Evolutionary conservation across 2,113 vertebrate genomes (phyloP), one percentile per base, ranked within the genome.

Genomic region (Limnothrissa miodon): DNA sequence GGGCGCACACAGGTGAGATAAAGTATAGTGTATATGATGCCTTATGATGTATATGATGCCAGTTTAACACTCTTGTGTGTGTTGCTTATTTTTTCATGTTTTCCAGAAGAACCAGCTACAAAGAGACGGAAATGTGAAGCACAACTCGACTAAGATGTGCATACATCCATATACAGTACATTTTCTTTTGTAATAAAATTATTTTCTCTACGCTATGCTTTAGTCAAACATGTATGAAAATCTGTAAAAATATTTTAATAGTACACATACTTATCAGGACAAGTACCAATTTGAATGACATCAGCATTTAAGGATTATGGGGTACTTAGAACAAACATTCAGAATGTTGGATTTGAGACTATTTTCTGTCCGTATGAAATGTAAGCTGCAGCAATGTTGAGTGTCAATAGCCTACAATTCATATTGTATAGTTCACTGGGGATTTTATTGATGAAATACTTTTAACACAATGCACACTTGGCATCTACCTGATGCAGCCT

Each of bases 71-170:
- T 17, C 29, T 29, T 74, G 66, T 74, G 4, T 56, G 23, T 29
- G 2, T 62, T n/a, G 42, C 42, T 42, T 78, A 8, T 85, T 17
- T 59, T 51, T 85, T 23, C 56, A 80, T 59, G 83, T n/a, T 80
- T 3, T n/a, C 39, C 89, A 86, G 95, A 87, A 82, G 94, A 95
- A 82, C 98, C 96, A 15, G 92, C 93, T 29, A 87, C 93, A 0
- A 99, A 99, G 92, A 96, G 96, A 74, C 94, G 89, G 83, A 94
- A 92, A 89, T 90, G 89, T 89, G 92, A 91, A 48, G 90, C 93
- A 83, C 85, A 0, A 44, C 86, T 79, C 10, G 44, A 78, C 79
- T 33, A 36, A 29, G 56, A 39, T 19, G 70, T n/a, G 1, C 83
- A 78, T 29, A 79, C 44, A 62, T 33, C 84, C 82, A 81, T 80